Conservation (phyloP, 2,888 invertebrate species). For the Crematogaster levior region DNA sequence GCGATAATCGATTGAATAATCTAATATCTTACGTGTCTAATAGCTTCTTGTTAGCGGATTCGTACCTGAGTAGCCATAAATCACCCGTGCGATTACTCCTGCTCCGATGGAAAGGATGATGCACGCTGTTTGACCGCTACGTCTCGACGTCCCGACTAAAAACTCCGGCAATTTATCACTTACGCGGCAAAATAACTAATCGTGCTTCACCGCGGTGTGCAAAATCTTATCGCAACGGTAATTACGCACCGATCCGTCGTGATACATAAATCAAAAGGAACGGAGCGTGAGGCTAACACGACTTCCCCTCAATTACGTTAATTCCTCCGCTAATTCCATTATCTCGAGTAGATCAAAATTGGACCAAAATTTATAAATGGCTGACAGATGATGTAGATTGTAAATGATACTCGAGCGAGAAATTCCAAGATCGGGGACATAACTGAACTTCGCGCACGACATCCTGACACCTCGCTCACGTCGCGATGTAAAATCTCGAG, state of each 20-base stretch:
- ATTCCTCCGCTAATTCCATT: background rate
- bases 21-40: slow-evolving; percentile 19
- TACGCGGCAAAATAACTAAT: slow-evolving; percentile 47
- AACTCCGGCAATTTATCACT: slow-evolving; percentile 43
- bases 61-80: slow-evolving; percentile 34
- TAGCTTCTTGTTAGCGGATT: slow-evolving; percentile 26
- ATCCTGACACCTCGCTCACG: background rate
- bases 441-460: background rate
- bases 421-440: background rate
- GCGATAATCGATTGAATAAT: slow-evolving; percentile 49
- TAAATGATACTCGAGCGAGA: background rate
- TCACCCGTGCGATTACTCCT: slow-evolving; percentile 22
- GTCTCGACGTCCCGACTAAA: slow-evolving; percentile 34
- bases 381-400: background rate
- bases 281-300: background rate
- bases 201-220: slow-evolving; percentile 7
- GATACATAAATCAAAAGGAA: background rate
- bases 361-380: background rate
- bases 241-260: slow-evolving; percentile 14
- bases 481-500: too few relatives aligned
- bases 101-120: slow-evolving; percentile 4
- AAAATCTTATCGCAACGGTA: slow-evolving; percentile 32
- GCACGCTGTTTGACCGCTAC: slow-evolving; percentile 24
- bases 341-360: background rate
- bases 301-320: background rate